Percentiles rank a stretch among this genome's conserved stretches.
Conservation (phyloP, 2,797 vertebrate genomes). For the Miichthys miiuy region DNA sequence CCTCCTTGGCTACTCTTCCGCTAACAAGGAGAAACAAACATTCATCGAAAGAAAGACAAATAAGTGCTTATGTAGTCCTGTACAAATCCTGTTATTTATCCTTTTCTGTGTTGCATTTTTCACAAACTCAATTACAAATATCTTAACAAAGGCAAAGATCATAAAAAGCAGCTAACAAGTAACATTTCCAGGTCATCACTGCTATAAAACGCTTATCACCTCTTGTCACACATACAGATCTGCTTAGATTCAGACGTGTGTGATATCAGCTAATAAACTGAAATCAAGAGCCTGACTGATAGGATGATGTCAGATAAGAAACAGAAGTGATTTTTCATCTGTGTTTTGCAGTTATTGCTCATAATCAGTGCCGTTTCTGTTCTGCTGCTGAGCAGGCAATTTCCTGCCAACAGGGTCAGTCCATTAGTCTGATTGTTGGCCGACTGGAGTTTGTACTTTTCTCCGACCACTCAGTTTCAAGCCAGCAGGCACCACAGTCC, state of each 20-base stretch:
- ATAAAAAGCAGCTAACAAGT: neutral
- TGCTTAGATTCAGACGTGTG: neutral
- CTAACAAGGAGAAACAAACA: slow-evolving; percentile 76
- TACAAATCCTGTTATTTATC: neutral
- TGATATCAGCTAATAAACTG: neutral
- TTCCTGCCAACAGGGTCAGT: slow-evolving; percentile 34
- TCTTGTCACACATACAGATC: neutral
- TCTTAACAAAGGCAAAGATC: neutral
- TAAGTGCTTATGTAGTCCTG: neutral
- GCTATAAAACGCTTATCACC: neutral
- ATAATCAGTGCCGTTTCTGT: slow-evolving; percentile 3
- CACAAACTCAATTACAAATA: neutral
- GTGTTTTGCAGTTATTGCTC: slow-evolving; percentile 26
- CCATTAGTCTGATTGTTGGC: slow-evolving; percentile 50
- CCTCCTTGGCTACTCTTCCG: slow-evolving; percentile 97
- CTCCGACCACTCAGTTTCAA: slow-evolving; percentile 37
- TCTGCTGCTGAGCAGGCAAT: slow-evolving; percentile 12
- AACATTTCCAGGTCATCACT: neutral
- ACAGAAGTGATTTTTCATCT: neutral
- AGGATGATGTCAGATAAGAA: neutral
- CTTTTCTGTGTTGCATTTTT: neutral
- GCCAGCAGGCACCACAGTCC: slow-evolving; percentile 42
- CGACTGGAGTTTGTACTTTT: slow-evolving; percentile 16
- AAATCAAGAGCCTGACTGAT: neutral
- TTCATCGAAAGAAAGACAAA: neutral